A percentile compares a stretch with the other conserved stretches of the same genome.
Conservation (phyloP, 2,888 invertebrate genomes). For the Miltochrista miniata region DNA sequence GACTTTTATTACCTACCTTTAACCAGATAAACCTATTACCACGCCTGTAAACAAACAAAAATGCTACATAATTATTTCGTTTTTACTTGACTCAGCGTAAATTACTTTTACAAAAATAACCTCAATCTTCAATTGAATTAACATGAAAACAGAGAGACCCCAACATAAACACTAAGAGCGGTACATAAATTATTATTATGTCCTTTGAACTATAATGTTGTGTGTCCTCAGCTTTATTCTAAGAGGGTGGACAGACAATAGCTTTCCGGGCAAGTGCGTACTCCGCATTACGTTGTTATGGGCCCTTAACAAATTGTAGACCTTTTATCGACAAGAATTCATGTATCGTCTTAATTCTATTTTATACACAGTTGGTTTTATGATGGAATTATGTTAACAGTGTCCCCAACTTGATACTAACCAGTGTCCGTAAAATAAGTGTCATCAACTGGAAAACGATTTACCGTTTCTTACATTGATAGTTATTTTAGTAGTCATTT, state of each 20-base stretch:
- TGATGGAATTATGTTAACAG: slow-evolving; percentile 7
- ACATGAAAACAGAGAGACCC: slow-evolving; percentile 17
- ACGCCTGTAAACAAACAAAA: no score
- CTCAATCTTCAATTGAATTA: slow-evolving; percentile 16
- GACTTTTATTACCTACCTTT: no score
- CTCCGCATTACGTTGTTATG: slow-evolving; percentile 38
- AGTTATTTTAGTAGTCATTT: no score
- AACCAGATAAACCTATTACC: no score
- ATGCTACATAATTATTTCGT: neutral
- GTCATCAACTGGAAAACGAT: neutral
- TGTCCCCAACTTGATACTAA: neutral
- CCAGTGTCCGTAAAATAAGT: no score
- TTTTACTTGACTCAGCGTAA: neutral
- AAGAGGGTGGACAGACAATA: slow-evolving; percentile 44
- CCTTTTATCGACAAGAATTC: slow-evolving; percentile 42
- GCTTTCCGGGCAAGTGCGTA: slow-evolving; percentile 48
- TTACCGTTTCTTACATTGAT: no score
- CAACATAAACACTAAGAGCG: slow-evolving; percentile 19
- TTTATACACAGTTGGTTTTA: slow-evolving; percentile 36
- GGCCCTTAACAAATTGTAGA: slow-evolving; percentile 45
- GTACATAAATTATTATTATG: slow-evolving; percentile 37
- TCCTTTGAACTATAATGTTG: slow-evolving; percentile 38
- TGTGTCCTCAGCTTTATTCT: slow-evolving; percentile 41
- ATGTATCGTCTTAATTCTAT: slow-evolving; percentile 29
- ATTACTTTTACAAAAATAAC: neutral